These are phyloP conservation scores for Physella acuta DNA, from an alignment of 1,140 invertebrate species.

Conservation along the genomic window DNA sequence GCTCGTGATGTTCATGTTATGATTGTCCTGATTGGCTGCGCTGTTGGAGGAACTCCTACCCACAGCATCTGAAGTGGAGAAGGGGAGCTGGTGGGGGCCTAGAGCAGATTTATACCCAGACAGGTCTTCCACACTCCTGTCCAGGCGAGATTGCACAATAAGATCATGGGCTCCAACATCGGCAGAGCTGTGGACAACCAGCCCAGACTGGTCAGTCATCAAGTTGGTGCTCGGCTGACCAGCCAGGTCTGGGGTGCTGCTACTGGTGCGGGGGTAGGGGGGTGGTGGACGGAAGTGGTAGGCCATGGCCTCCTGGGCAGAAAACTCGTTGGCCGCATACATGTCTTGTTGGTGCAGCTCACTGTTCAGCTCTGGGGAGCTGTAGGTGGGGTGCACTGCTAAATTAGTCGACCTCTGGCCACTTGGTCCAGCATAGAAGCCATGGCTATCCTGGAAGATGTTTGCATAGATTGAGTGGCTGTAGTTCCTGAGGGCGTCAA, in stretches of 20 bases:
- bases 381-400: slow-evolving; percentile 55
- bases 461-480: slow-evolving; percentile 46
- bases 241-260: slow-evolving; percentile 80
- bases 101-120: slow-evolving; percentile 25
- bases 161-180: slow-evolving; percentile 13
- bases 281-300: slow-evolving; percentile 77
- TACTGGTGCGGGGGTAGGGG: slow-evolving; percentile 77
- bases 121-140: slow-evolving; percentile 47
- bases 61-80: neutral
- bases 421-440: slow-evolving; percentile 34
- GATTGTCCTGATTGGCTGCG: neutral
- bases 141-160: slow-evolving; percentile 34
- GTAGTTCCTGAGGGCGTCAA: slow-evolving; percentile 39
- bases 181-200: slow-evolving; percentile 60
- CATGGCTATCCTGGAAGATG: slow-evolving; percentile 40
- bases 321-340: slow-evolving; percentile 8
- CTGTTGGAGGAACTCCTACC: neutral
- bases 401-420: slow-evolving; percentile 45
- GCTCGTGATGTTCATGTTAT: neutral
- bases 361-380: slow-evolving; percentile 62
- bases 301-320: slow-evolving; percentile 49
- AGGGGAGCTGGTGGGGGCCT: neutral
- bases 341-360: slow-evolving; percentile 32
- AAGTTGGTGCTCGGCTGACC: slow-evolving; percentile 39
- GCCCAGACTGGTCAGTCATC: slow-evolving; percentile 68